Evolutionary conservation across 2,888 invertebrate species (phyloP).

Genomic region (Drosophila rubida): DNA sequence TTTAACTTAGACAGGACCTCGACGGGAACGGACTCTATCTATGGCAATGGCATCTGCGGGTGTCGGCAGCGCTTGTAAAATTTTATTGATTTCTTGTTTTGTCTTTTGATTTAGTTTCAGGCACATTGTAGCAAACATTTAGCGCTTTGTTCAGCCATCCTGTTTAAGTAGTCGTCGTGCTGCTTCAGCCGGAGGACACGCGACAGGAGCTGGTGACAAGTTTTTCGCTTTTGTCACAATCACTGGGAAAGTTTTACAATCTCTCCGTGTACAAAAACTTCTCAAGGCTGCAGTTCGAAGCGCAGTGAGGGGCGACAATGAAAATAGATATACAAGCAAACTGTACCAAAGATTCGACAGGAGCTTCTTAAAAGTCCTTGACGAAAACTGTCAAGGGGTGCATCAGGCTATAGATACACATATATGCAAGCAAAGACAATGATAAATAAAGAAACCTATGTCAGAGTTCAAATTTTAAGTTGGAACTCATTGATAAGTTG

Average conservation of each 20-base stretch:
- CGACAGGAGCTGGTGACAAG: conserved; percentile 80
- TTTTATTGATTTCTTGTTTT: conserved; percentile 67
- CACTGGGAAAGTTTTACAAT: conserved; percentile 49
- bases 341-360: conserved; percentile 7
- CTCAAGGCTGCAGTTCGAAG: conserved; percentile 49
- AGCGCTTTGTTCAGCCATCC: conserved; percentile 31
- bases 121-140: conserved; percentile 25
- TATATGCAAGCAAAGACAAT: not conserved
- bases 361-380: conserved; percentile 45
- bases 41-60: conserved; percentile 61
- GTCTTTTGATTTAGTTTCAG: conserved; percentile 57
- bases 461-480: not conserved
- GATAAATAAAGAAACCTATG: not conserved
- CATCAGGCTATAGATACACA: not conserved
- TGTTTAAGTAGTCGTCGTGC: conserved; percentile 79
- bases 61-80: conserved; percentile 68
- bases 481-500: not conserved
- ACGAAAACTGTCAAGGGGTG: not conserved
- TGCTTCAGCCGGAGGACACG: conserved; percentile 76
- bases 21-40: not conserved
- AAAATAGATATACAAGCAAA: not conserved
- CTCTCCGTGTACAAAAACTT: not conserved
- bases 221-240: conserved; percentile 45
- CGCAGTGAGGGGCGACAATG: conserved; percentile 8
- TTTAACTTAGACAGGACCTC: conserved; percentile 19